phyloP scores from a whole-genome alignment of 2,113 vertebrate genomes.

The Okapia johnstoni region DNA sequence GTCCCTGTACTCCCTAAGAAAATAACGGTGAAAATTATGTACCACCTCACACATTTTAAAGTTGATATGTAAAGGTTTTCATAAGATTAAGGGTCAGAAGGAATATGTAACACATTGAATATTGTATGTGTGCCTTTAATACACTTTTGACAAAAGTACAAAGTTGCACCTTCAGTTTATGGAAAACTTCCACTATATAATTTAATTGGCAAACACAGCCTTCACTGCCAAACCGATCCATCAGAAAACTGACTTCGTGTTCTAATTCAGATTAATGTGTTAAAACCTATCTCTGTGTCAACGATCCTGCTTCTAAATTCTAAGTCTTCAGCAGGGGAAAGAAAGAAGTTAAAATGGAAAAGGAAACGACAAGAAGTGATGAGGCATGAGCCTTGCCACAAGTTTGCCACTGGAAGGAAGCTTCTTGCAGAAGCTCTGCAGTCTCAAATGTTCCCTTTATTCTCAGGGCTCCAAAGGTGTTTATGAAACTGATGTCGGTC shows the following conservation, averaged over 20 bases:
- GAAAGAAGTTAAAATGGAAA: background rate
- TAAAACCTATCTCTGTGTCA: background rate
- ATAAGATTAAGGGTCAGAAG: background rate
- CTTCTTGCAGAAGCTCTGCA: background rate
- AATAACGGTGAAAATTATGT: background rate
- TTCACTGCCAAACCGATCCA: background rate
- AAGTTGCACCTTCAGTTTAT: background rate
- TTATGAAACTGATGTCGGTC: background rate
- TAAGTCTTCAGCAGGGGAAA: background rate
- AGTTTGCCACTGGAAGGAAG: background rate
- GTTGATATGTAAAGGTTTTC: background rate
- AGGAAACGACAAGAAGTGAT: background rate
- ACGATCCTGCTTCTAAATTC: background rate
- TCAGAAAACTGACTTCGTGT: background rate
- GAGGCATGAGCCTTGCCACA: background rate
- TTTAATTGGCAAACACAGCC: background rate
- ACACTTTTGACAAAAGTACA: background rate
- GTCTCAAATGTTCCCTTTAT: background rate
- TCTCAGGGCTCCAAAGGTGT: background rate
- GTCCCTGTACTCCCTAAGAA: background rate
- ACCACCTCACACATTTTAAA: background rate
- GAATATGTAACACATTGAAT: background rate
- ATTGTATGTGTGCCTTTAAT: background rate
- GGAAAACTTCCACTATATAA: background rate
- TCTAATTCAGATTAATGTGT: background rate